These are phyloP conservation scores for Meta bourneti DNA, from an alignment of 2,888 invertebrate species.

Conservation along the genomic window DNA sequence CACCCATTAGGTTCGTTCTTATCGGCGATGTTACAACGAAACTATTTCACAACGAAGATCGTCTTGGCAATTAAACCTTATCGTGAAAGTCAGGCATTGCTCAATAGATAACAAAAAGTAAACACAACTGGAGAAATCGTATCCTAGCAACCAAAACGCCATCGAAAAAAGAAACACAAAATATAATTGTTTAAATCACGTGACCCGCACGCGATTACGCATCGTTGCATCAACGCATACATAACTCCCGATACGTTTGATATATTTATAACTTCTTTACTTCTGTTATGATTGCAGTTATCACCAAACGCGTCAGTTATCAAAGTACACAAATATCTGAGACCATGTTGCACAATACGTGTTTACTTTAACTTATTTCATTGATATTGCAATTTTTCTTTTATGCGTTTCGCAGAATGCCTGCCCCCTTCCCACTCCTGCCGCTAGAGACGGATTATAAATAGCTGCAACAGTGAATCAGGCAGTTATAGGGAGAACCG, in stretches of 20 bases:
- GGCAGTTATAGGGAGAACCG: conserved; percentile 34
- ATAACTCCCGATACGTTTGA: neutral
- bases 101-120: too few relatives aligned
- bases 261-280: neutral
- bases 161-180: neutral
- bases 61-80: too few relatives aligned
- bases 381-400: conserved; percentile 1
- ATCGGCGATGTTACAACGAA: too few relatives aligned
- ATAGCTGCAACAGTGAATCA: conserved; percentile 45
- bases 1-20: too few relatives aligned
- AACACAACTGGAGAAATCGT: too few relatives aligned
- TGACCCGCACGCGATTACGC: neutral
- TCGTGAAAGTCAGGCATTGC: too few relatives aligned
- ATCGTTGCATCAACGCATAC: neutral
- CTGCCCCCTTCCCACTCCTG: neutral
- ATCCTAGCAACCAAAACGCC: too few relatives aligned
- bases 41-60: too few relatives aligned
- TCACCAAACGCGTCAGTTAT: neutral
- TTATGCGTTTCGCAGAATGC: neutral
- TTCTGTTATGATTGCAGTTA: neutral
- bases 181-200: neutral
- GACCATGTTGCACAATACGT: neutral
- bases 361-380: neutral
- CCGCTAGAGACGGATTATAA: neutral
- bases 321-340: conserved; percentile 42